A percentile compares a stretch with the other conserved stretches of the same genome.
Conservation (phyloP, 2,888 invertebrate species). For the Polydrusus cervinus region DNA sequence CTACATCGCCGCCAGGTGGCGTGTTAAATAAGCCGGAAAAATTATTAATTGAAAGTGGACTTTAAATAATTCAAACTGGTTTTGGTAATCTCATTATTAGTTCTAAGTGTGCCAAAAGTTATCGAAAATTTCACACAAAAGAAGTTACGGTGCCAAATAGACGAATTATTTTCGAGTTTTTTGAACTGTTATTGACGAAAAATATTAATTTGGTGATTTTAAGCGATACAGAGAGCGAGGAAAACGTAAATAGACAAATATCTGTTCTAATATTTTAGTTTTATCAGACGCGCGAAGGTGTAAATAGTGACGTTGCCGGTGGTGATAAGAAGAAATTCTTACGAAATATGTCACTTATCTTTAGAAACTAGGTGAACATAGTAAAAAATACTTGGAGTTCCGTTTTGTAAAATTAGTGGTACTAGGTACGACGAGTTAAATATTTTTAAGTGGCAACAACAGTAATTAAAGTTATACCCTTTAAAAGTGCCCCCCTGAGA, state of each 20-base stretch:
- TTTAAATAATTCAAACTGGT: constrained; percentile 25
- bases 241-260: constrained; percentile 4
- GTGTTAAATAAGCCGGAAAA: constrained; percentile 4
- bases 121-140: constrained; percentile 8
- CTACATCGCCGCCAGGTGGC: constrained; percentile 16
- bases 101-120: constrained; percentile 29
- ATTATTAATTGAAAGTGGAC: constrained; percentile 41
- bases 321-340: constrained; percentile 8
- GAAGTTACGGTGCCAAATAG: constrained; percentile 16
- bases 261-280: constrained; percentile 16
- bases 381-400: not conserved
- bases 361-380: constrained; percentile 2
- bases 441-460: not conserved
- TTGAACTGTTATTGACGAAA: not conserved
- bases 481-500: no score
- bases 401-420: not conserved
- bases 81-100: constrained; percentile 9
- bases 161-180: constrained; percentile 8
- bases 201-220: not conserved
- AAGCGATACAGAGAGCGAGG: not conserved
- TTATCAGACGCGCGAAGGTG: constrained; percentile 9
- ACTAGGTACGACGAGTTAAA: not conserved
- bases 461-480: no score
- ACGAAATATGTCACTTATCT: constrained; percentile 5
- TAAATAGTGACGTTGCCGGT: not conserved